phyloP scores from a whole-genome alignment of 64 coral and sea anemone genomes.

The Hydrozoanthus tunicans region DNA sequence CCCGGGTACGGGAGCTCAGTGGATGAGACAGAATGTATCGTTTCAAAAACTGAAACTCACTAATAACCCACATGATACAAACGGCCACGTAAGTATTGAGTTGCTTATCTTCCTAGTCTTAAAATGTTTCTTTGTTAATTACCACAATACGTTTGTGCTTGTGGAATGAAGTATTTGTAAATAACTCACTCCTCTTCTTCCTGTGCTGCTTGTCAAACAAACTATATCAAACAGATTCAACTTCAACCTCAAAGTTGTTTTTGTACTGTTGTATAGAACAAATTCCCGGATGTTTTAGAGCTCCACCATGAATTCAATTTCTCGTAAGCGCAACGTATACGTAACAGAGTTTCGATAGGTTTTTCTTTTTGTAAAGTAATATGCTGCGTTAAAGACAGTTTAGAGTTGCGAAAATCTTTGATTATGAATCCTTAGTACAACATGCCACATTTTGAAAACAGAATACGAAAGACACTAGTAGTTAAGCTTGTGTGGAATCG shows the following conservation, averaged over 20 bases:
- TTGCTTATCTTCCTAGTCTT: background rate
- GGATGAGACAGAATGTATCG: constrained; percentile 97
- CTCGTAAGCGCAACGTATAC: too few species aligned
- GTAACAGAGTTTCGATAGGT: background rate
- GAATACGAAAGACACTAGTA: background rate
- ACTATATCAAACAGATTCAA: background rate
- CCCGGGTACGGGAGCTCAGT: constrained; percentile 92
- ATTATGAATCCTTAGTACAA: background rate
- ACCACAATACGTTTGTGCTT: too few species aligned
- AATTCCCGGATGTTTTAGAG: background rate
- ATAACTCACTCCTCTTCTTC: background rate
- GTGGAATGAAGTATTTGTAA: too few species aligned
- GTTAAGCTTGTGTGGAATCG: background rate
- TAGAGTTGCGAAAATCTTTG: background rate
- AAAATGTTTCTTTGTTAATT: background rate
- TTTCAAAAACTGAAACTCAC: constrained; percentile 98
- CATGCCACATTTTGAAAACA: background rate
- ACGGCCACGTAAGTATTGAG: constrained; percentile 82
- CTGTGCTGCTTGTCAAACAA: background rate
- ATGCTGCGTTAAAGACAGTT: background rate
- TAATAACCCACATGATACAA: constrained; percentile 88
- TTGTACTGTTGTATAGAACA: background rate
- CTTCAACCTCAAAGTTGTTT: background rate
- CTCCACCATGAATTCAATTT: too few species aligned
- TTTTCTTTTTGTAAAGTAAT: background rate